phyloP scores from a whole-genome alignment of 2,888 invertebrate species.

The Eristalinus aeneus region DNA sequence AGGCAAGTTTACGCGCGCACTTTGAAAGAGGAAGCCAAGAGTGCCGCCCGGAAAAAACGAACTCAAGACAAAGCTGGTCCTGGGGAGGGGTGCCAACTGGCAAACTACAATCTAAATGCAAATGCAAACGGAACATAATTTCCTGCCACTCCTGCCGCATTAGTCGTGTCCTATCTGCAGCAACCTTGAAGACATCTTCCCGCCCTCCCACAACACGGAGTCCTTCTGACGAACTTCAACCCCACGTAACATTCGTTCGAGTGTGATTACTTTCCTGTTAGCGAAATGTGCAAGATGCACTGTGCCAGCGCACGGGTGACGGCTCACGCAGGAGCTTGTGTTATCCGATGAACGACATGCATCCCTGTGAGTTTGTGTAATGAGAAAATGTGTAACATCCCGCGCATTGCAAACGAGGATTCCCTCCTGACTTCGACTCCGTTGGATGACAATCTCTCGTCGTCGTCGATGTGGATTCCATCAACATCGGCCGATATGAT shows the following conservation, averaged over 20 bases:
- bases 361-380: not conserved
- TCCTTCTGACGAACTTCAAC: conserved; percentile 24
- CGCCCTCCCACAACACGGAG: conserved; percentile 69
- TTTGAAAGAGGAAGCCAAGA: not conserved
- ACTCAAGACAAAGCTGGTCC: not conserved
- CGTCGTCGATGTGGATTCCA: not conserved
- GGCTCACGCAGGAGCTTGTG: not conserved
- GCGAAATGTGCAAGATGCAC: conserved; percentile 46
- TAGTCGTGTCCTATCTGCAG: conserved; percentile 77
- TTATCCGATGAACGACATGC: not conserved
- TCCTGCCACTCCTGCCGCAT: conserved; percentile 62
- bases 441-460: conserved; percentile 1
- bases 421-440: conserved; percentile 7
- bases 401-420: conserved; percentile 22
- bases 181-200: conserved; percentile 79
- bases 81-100: not conserved
- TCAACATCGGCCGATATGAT: not conserved
- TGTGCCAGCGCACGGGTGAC: not conserved
- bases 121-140: conserved; percentile 64
- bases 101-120: conserved; percentile 64
- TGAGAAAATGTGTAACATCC: conserved; percentile 39
- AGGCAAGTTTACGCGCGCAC: conserved; percentile 10
- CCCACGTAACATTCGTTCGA: conserved; percentile 27
- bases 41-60: not conserved
- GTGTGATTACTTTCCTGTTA: conserved; percentile 64